Evolutionary conservation across 1,140 invertebrate genomes (phyloP), one percentile per base, ranked within the genome.

Genomic region (Anastrepha ludens): DNA sequence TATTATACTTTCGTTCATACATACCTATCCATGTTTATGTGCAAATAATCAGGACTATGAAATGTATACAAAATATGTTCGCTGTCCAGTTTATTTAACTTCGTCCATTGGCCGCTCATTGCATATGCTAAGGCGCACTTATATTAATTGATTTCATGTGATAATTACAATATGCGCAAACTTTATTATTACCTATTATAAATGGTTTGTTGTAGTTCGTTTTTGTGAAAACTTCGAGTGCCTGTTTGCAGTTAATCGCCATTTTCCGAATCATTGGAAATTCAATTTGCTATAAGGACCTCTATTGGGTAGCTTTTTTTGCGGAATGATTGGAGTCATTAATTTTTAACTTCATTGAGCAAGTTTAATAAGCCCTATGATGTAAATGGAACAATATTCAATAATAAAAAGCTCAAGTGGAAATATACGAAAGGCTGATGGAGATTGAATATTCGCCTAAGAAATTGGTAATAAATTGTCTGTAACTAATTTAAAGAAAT

Each of bases 101-200:
- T 41, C 17, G 70, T 11, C 7, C 29, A 8, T 47, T 50, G 74
- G 74, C 74, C 8, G 11, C 20, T 50, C 74, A 81, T 55, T 81
- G 74, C 74, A 81, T 81, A 81, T 81, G 74, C 47, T 55, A 81
- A 81, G 74, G 74, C 74, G 74, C 74, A 81, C 9, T 81, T 41
- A 17, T 41, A 8, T 81, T 81, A 81, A 81, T 81, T 81, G 74
- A 74, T 17, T 74, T 74, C 44, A 47, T 74, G 41, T 74, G 70
- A 81, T 81, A 81, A 81, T 81, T 81, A n/a, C 74, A 55, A 55
- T 81, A 81, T 55, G 74, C 17, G 6, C 47, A 29, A 81, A 81
- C 74, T 81, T 81, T 55, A 55, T 81, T 55, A 55, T 81, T 81
- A 81, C 8, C 47, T 29, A 29, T 81, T 13, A 74, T 81, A 55